phyloP scores from a whole-genome alignment of 2,888 invertebrate species.

The Baccha elongata region DNA sequence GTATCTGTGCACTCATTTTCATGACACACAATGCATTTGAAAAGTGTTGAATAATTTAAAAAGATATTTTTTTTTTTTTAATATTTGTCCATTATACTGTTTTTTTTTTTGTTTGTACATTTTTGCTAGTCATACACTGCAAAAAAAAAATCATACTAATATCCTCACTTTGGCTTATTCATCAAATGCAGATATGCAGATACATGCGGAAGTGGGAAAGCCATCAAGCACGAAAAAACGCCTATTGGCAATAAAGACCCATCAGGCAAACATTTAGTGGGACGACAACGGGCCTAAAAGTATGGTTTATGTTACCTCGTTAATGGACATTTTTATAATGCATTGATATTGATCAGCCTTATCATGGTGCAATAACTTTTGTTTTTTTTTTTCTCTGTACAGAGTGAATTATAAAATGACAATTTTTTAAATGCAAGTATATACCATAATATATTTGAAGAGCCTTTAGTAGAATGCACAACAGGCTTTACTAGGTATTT shows the following conservation, averaged over 20 bases:
- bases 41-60: constrained; percentile 71
- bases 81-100: constrained; percentile 20
- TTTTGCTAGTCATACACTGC: constrained; percentile 23
- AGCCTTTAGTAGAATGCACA: too few relatives aligned
- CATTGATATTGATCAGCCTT: constrained; percentile 38
- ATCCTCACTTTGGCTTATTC: constrained; percentile 37
- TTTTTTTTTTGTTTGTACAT: constrained; percentile 3
- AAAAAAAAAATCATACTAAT: constrained; percentile 19
- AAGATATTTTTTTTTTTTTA: constrained; percentile 43
- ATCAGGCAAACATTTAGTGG: not conserved
- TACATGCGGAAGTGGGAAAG: not conserved
- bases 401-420: too few relatives aligned
- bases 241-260: not conserved
- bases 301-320: constrained; percentile 43
- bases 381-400: not conserved
- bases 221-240: not conserved
- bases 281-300: constrained; percentile 10
- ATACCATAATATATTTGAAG: too few relatives aligned
- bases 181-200: constrained; percentile 38
- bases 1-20: constrained; percentile 44
- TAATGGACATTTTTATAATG: constrained; percentile 65
- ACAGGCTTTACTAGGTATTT: too few relatives aligned
- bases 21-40: constrained; percentile 61
- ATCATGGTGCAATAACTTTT: constrained; percentile 9
- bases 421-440: too few relatives aligned